Evolutionary conservation across 2,113 vertebrate species (phyloP).

Genomic region (Polypterus bichir): DNA sequence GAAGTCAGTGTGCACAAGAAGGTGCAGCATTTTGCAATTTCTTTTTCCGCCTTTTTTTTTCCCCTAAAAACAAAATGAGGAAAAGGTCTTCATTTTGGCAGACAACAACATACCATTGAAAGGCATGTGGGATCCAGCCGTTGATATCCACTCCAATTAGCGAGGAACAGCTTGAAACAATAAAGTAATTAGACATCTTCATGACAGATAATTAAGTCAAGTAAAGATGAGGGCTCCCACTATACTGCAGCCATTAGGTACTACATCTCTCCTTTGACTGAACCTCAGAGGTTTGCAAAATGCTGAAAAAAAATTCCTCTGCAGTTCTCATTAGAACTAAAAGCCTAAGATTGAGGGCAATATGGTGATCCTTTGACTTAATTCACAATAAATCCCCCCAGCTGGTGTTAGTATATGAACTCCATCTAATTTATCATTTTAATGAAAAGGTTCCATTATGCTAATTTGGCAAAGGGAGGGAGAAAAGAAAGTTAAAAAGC

Average conservation of each 20-base stretch:
- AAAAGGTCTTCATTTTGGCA: not conserved
- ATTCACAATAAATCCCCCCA: slow-evolving; percentile 52
- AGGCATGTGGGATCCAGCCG: slow-evolving; percentile 16
- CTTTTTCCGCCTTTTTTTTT: no score
- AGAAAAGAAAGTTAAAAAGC: slow-evolving; percentile 19
- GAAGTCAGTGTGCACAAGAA: no score
- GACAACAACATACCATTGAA: not conserved
- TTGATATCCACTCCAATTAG: slow-evolving; percentile 27
- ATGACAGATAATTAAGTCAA: slow-evolving; percentile 33
- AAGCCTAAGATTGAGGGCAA: slow-evolving; percentile 35
- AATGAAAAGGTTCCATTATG: slow-evolving; percentile 66
- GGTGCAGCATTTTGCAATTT: no score
- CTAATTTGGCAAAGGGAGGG: slow-evolving; percentile 46
- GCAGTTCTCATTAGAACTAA: slow-evolving; percentile 49
- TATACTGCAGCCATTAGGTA: slow-evolving; percentile 26
- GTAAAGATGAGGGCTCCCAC: slow-evolving; percentile 30
- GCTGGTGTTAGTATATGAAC: slow-evolving; percentile 53
- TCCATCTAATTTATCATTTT: slow-evolving; percentile 59
- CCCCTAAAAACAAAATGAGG: no score
- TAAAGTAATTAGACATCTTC: slow-evolving; percentile 29
- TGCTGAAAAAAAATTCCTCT: slow-evolving; percentile 5
- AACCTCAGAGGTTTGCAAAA: slow-evolving; percentile 17
- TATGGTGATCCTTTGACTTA: slow-evolving; percentile 26
- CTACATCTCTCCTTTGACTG: slow-evolving; percentile 20
- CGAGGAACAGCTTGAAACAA: slow-evolving; percentile 29